Percentiles rank a stretch among this genome's conserved stretches.
phyloP scores from a whole-genome alignment of 2,113 vertebrate genomes.

The Osmerus eperlanus region DNA sequence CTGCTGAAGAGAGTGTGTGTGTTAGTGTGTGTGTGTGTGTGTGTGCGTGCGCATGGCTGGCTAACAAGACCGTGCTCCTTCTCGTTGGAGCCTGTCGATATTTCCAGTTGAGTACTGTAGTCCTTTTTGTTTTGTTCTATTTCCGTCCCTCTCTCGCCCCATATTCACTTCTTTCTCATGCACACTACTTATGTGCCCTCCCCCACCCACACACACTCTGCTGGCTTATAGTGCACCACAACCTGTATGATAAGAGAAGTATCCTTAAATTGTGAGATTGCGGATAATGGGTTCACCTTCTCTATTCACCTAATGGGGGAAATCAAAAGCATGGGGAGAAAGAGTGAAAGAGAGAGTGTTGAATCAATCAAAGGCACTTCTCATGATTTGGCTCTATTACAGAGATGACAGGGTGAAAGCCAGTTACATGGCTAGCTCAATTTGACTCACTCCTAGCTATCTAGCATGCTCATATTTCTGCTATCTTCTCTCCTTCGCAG shows the following conservation, averaged over 20 bases:
- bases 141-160: too few species aligned
- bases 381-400: slow-evolving; percentile 62
- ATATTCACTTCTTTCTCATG: neutral
- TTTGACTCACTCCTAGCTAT: slow-evolving; percentile 34
- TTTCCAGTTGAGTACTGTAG: neutral
- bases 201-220: neutral
- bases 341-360: slow-evolving; percentile 44
- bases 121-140: too few species aligned
- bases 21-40: slow-evolving; percentile 1
- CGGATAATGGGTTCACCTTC: slow-evolving; percentile 61
- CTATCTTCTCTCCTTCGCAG: slow-evolving; percentile 33
- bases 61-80: neutral
- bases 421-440: slow-evolving; percentile 37
- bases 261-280: slow-evolving; percentile 49
- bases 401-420: slow-evolving; percentile 51
- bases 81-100: neutral
- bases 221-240: slow-evolving; percentile 14
- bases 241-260: slow-evolving; percentile 27
- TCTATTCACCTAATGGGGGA: slow-evolving; percentile 60
- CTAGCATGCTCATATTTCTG: neutral
- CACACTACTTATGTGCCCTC: neutral
- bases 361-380: slow-evolving; percentile 71
- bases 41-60: neutral
- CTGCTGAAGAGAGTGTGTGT: slow-evolving; percentile 19
- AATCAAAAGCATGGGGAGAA: slow-evolving; percentile 53